Conservation (phyloP, 2,797 vertebrate species). For the Aplochiton taeniatus region DNA sequence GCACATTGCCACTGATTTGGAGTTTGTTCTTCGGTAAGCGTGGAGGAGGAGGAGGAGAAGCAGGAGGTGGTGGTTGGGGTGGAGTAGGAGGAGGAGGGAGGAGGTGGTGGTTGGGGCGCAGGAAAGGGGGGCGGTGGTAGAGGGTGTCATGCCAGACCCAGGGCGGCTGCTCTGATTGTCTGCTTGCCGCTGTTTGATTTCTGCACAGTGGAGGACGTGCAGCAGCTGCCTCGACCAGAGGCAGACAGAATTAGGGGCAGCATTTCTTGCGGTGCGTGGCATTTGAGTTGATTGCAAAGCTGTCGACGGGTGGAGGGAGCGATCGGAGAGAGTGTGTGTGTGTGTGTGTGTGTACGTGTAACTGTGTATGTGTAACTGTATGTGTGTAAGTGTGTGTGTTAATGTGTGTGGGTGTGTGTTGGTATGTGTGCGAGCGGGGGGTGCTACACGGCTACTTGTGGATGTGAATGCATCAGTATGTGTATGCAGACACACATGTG, state of each 20-base stretch:
- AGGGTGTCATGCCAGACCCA: slow-evolving; percentile 24
- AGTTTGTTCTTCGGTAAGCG: too few species aligned
- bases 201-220: slow-evolving; percentile 40
- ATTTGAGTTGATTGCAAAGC: slow-evolving; percentile 57
- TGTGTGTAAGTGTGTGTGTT: slow-evolving; percentile 3
- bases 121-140: too few species aligned
- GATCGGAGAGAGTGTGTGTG: slow-evolving; percentile 17
- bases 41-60: too few species aligned
- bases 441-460: slow-evolving; percentile 32
- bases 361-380: too few species aligned
- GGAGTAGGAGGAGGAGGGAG: too few species aligned
- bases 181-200: slow-evolving; percentile 22
- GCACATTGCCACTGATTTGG: too few species aligned
- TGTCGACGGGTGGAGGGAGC: slow-evolving; percentile 18
- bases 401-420: neutral
- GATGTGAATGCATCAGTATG: slow-evolving; percentile 5
- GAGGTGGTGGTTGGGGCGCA: too few species aligned
- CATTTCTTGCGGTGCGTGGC: slow-evolving; percentile 49
- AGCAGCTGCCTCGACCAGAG: slow-evolving; percentile 50
- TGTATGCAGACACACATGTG: slow-evolving; percentile 12
- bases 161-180: slow-evolving; percentile 17
- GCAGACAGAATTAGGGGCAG: slow-evolving; percentile 59
- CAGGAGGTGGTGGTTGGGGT: too few species aligned
- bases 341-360: slow-evolving; percentile 21
- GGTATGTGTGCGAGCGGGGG: neutral